Base-by-base conservation (phyloP, 1,140 invertebrate genomes). In the Cecropterus lyciades region DNA sequence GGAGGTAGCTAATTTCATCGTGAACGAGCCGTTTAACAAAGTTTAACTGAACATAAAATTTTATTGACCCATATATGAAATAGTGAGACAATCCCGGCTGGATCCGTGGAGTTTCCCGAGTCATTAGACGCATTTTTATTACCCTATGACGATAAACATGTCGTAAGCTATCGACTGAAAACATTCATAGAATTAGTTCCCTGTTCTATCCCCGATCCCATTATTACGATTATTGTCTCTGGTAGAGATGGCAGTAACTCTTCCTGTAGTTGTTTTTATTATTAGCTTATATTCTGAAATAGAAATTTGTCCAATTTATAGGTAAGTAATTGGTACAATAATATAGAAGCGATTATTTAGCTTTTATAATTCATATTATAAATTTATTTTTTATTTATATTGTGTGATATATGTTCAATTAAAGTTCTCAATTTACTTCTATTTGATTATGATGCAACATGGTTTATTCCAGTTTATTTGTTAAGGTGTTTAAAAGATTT, bases 51-150 rank as follows among this genome's bases (percentile, higher is more conserved):
- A 87, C 84, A 90, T 92, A 90, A 92, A 92, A 90, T 89, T 90
- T 92, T 92, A 92, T 90, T 85, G 78, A 85, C 80, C 84, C 82
- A 81, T 90, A 87, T 89, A 92, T 87, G 87, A 92, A 84, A 85
- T 92, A 90, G 81, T 87, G 78, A 89, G 79, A 88, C 86, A 90
- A 85, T 89, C 69, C 67, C 75, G 73, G 51, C 71, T 74, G 72
- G 60, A 76, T 79, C 73, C 81, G 64, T 77, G 75, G 77, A 85
- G 74, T 79, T 84, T 88, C 80, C 73, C 85, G 84, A 81, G 79
- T 92, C 89, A 92, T 92, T 92, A 92, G 89, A 76, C 82, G 79
- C 80, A 74, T 85, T 90, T 91, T 92, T 92, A 92, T 92, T 85
- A 72, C 77, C 67, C 85, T 79, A 89, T 86, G 84, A 87, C 82